Base-by-base conservation (phyloP, 2,888 invertebrate genomes). In the Eledone cirrhosa region DNA sequence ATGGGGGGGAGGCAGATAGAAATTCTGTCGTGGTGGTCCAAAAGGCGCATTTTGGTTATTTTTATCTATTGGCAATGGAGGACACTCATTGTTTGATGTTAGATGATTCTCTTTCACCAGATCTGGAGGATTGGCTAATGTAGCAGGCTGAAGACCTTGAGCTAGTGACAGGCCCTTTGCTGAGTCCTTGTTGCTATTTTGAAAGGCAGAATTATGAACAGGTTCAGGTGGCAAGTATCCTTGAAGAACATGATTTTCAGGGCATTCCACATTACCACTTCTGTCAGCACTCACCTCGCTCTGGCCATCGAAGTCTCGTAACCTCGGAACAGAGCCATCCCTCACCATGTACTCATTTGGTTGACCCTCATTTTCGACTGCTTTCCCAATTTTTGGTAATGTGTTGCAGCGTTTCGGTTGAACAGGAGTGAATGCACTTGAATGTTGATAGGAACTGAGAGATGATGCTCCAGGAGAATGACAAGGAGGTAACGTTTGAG, bases 381-480 rank as follows among this genome's bases (percentile, higher is more conserved):
- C 48, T 69, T 82, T 83, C 48, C 82, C 83, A 63, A 84, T 83
- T 24, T 85, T 82, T 29, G 87, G 86, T 78, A 87, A 79, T 27
- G 84, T 87, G 79, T 86, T 87, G 29, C 67, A 76, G 78, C 84
- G 87, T 76, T 84, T 83, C 14, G 86, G 87, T 63, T 83, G 83
- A n/a, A 87, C 87, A 24, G 86, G 85, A 27, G 85, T 84, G 79
- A 87, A 87, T 77, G 88, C 87, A 84, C 87, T 87, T 19, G 83
- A 82, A 77, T 86, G 85, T 76, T 80, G 79, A 59, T 82, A 81
- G 47, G 82, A 80, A 22, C 85, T 85, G 0, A 86, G 80, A 11
- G 87, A 87, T 76, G 85, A 85, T 24, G 86, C 82, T 80, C 87
- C 87, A 41, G 86, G 83, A 69, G 86, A 85, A n/a, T 86, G 83